phyloP scores from a whole-genome alignment of 2,113 vertebrate genomes.

The Gymnocephalus cernua region DNA sequence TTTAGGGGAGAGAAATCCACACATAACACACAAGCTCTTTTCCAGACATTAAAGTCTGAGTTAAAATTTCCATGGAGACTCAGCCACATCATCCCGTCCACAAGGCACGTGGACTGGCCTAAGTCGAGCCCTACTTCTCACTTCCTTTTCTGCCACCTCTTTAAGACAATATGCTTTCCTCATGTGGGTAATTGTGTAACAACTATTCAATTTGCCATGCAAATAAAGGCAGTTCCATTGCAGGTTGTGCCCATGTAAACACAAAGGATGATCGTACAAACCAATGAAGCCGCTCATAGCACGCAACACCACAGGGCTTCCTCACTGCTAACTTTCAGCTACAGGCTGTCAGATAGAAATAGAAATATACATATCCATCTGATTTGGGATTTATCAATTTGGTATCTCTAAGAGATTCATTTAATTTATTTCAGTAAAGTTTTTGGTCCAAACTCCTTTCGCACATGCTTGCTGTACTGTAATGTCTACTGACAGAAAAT shows the following conservation, averaged over 20 bases:
- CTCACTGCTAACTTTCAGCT: conserved; percentile 16
- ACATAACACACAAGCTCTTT: conserved; percentile 73
- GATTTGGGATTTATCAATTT: background rate
- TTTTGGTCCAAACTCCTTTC: conserved; percentile 32
- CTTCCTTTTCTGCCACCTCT: conserved; percentile 80
- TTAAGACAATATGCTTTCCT: conserved; percentile 75
- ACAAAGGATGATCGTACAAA: conserved; percentile 54
- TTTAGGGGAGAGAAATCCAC: conserved; percentile 64
- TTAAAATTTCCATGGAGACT: conserved; percentile 82
- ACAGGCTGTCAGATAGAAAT: conserved; percentile 11
- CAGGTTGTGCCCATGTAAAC: conserved; percentile 37
- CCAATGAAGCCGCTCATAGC: conserved; percentile 50
- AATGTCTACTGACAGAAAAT: conserved; percentile 68
- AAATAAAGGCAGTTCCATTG: conserved; percentile 58
- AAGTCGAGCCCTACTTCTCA: conserved; percentile 64
- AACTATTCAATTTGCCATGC: conserved; percentile 41
- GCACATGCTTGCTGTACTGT: conserved; percentile 31
- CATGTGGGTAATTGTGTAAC: conserved; percentile 64
- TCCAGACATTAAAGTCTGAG: conserved; percentile 81
- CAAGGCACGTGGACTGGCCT: conserved; percentile 71
- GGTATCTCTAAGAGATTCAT: conserved; percentile 12
- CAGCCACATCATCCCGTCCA: conserved; percentile 78
- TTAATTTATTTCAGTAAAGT: background rate
- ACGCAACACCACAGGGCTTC: conserved; percentile 43
- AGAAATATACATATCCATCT: background rate